Evolutionary conservation across 2,113 vertebrate species (phyloP).

Genomic region (Puntigrus tetrazona): DNA sequence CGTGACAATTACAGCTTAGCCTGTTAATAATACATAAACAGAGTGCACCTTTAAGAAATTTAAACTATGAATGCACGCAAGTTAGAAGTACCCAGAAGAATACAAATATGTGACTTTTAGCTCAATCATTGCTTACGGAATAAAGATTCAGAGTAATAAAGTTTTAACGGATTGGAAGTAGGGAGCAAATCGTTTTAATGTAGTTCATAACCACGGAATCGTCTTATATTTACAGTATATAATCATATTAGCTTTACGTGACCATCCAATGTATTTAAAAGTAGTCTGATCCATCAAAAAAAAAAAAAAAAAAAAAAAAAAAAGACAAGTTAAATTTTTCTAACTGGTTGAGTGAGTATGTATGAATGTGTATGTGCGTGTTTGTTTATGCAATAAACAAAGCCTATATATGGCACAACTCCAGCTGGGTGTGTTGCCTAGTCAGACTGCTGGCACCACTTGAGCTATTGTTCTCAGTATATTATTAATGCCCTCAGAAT

Average conservation of each 20-base stretch:
- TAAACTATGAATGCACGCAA: background rate
- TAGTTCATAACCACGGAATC: background rate
- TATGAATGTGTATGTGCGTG: background rate
- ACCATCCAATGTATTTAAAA: background rate
- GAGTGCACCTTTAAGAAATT: background rate
- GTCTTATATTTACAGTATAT: background rate
- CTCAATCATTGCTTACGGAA: background rate
- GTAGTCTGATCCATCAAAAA: background rate
- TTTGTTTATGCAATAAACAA: slow-evolving; percentile 42
- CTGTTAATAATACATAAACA: too few relatives aligned
- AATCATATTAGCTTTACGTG: background rate
- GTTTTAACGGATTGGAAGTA: background rate
- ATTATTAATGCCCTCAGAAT: slow-evolving; percentile 48
- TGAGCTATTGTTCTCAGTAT: slow-evolving; percentile 48
- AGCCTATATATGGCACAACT: slow-evolving; percentile 40
- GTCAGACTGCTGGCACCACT: slow-evolving; percentile 41
- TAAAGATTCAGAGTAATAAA: background rate
- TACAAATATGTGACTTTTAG: background rate
- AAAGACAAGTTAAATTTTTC: background rate
- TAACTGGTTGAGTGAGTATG: slow-evolving; percentile 15
- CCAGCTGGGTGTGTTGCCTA: slow-evolving; percentile 45
- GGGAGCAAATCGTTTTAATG: background rate
- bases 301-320: background rate
- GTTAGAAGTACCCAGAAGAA: background rate
- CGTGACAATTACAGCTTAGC: background rate